Evolutionary conservation across 2,888 invertebrate species (phyloP).

Genomic region (Drosophila picticornis): DNA sequence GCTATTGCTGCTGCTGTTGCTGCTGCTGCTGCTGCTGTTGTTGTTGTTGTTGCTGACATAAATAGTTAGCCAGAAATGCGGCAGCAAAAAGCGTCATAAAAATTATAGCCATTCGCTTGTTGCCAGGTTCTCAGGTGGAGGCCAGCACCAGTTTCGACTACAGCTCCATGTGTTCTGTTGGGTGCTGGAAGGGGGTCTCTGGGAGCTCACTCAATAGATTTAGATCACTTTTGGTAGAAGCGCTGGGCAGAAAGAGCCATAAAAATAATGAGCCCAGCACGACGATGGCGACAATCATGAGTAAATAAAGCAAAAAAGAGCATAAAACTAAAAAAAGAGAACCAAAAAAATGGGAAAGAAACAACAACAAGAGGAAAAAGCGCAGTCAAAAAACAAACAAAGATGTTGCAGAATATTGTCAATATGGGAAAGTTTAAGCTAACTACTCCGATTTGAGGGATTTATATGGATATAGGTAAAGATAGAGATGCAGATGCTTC

Average conservation of each 20-base stretch:
- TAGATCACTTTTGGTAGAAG: conserved; percentile 69
- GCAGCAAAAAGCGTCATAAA: conserved; percentile 68
- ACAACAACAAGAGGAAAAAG: conserved; percentile 18
- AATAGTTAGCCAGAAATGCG: conserved; percentile 69
- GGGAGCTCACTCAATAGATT: conserved; percentile 74
- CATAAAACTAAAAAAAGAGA: not conserved
- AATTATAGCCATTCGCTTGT: conserved; percentile 69
- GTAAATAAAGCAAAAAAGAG: conserved; percentile 39
- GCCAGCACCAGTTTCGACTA: conserved; percentile 23
- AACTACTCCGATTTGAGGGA: not conserved
- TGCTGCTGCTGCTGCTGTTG: conserved; percentile 7
- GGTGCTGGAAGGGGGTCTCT: conserved; percentile 23
- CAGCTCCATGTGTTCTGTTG: not conserved
- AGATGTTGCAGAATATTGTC: conserved; percentile 14
- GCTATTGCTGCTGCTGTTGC: conserved; percentile 14
- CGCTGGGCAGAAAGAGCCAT: conserved; percentile 63
- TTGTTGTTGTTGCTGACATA: conserved; percentile 38
- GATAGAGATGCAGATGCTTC: not conserved
- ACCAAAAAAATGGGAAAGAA: conserved; percentile 1
- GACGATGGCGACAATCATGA: conserved; percentile 73
- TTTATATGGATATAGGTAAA: not conserved
- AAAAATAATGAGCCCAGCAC: conserved; percentile 76
- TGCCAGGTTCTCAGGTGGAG: conserved; percentile 69
- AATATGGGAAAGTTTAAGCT: conserved; percentile 11
- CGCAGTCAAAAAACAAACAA: conserved; percentile 10